These are phyloP conservation scores for Pterocles gutturalis DNA, from an alignment of 2,113 vertebrate genomes.

Conservation along the genomic window DNA sequence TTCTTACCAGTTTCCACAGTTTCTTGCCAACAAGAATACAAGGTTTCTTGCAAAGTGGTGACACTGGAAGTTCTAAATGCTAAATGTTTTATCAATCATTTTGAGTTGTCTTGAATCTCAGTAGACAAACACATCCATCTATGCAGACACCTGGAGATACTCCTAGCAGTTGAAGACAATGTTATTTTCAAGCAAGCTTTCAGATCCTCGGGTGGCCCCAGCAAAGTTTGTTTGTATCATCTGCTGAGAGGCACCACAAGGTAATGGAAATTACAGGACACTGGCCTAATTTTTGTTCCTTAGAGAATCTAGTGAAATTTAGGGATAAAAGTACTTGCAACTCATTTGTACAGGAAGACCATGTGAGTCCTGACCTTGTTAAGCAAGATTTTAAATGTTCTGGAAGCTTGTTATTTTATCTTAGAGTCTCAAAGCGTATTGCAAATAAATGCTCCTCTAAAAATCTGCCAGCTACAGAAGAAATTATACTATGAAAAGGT, in stretches of 20 bases:
- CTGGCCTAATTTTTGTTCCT: not conserved
- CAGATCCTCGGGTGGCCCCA: not conserved
- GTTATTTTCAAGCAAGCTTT: slow-evolving; percentile 5
- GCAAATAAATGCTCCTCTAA: not conserved
- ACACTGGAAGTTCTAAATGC: slow-evolving; percentile 13
- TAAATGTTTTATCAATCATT: slow-evolving; percentile 43
- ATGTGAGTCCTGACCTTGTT: not conserved
- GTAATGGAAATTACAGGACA: slow-evolving; percentile 2
- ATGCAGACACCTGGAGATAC: not conserved
- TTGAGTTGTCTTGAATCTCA: not conserved
- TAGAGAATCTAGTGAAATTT: not conserved
- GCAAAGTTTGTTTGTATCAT: not conserved
- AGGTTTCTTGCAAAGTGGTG: slow-evolving; percentile 24
- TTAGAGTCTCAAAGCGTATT: not conserved
- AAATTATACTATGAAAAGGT: not conserved
- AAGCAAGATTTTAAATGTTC: not conserved
- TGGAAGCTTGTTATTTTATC: not conserved
- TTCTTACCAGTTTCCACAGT: slow-evolving; percentile 51
- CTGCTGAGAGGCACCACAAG: not conserved
- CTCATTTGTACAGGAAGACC: not conserved
- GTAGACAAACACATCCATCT: slow-evolving; percentile 43
- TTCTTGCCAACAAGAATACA: slow-evolving; percentile 65
- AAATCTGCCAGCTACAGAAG: not conserved
- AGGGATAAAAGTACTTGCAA: not conserved
- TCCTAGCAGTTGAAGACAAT: not conserved